Conservation (phyloP, 1,140 invertebrate genomes). For the Drosophila repleta region DNA sequence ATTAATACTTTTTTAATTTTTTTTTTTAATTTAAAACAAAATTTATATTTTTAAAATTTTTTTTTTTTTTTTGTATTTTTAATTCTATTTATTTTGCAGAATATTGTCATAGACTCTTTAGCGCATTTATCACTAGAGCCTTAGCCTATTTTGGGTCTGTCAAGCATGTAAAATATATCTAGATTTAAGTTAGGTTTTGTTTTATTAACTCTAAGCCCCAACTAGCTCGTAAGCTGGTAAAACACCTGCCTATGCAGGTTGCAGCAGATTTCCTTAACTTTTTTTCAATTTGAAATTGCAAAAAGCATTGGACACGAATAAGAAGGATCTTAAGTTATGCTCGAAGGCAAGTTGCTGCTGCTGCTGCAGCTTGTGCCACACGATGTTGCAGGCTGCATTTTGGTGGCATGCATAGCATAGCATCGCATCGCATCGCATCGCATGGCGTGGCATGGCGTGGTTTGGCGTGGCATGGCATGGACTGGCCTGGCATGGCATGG, state of each 20-base stretch:
- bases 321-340: conserved; percentile 14
- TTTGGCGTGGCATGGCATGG: too few relatives aligned
- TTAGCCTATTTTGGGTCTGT: too few relatives aligned
- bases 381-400: conserved; percentile 2
- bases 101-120: too few relatives aligned
- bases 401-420: conserved; percentile 18
- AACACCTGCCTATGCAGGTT: conserved; percentile 13
- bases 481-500: conserved; percentile 2
- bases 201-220: background rate
- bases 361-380: conserved; percentile 2
- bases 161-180: too few relatives aligned
- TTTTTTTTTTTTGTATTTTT: too few relatives aligned
- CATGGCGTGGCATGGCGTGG: too few relatives aligned
- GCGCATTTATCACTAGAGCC: too few relatives aligned
- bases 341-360: background rate
- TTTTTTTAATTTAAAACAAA: too few relatives aligned
- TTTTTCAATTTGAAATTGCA: conserved; percentile 1
- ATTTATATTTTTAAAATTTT: too few relatives aligned
- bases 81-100: too few relatives aligned
- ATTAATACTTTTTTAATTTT: too few relatives aligned
- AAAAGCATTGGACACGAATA: conserved; percentile 16
- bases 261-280: background rate
- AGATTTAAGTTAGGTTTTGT: background rate
- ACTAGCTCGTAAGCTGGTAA: background rate
- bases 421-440: too few relatives aligned